These are phyloP conservation scores for Isotomurus palustris DNA, from an alignment of 2,888 invertebrate genomes.

Conservation along the genomic window DNA sequence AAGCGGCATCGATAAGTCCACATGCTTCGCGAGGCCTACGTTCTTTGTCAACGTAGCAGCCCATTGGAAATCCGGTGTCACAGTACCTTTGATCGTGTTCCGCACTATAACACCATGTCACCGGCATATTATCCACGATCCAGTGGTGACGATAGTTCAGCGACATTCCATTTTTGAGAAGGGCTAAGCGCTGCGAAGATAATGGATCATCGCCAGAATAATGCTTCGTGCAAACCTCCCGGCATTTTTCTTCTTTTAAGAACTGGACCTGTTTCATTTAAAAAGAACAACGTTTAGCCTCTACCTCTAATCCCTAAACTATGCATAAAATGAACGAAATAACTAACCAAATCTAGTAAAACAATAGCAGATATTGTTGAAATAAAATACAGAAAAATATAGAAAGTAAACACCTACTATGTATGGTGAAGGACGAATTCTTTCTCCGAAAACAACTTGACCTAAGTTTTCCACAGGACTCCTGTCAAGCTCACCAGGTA, in stretches of 20 bases:
- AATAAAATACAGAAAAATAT: neutral
- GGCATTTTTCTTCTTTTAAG: conserved; percentile 53
- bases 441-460: conserved; percentile 98
- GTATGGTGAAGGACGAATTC: conserved; percentile 91
- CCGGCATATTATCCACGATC: conserved; percentile 99
- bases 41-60: conserved; percentile 69
- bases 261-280: conserved; percentile 62
- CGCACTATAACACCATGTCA: conserved; percentile 85
- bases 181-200: conserved; percentile 66
- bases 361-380: neutral
- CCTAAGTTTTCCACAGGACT: conserved; percentile 97
- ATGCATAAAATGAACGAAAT: too few species aligned
- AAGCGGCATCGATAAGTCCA: conserved; percentile 35
- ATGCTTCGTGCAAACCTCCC: conserved; percentile 54
- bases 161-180: conserved; percentile 84
- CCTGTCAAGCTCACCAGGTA: conserved; percentile 57
- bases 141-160: conserved; percentile 98
- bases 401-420: conserved; percentile 56
- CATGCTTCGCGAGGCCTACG: conserved; percentile 49
- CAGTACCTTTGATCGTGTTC: conserved; percentile 65
- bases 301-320: too few species aligned
- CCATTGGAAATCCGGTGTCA: conserved; percentile 93
- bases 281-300: neutral
- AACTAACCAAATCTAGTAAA: conserved; percentile 3
- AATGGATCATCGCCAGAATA: conserved; percentile 65